Evolutionary conservation across 2,113 vertebrate genomes (phyloP).

Genomic region (Erpornis zantholeuca): DNA sequence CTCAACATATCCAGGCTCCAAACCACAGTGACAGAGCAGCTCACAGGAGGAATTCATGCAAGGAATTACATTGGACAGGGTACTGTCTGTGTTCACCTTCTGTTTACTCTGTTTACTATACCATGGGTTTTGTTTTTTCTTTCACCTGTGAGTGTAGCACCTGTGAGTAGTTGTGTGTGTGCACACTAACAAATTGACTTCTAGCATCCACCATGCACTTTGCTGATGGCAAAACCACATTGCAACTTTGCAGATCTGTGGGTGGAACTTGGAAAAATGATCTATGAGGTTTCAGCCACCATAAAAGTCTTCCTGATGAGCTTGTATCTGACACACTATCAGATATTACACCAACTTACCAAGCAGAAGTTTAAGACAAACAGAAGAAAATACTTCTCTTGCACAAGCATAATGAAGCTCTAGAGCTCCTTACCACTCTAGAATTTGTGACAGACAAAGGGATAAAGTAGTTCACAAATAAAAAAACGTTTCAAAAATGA

Average conservation of each 20-base stretch:
- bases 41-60: neutral
- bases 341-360: neutral
- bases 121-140: neutral
- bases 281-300: neutral
- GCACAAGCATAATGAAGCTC: neutral
- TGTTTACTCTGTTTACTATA: neutral
- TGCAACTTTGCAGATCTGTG: neutral
- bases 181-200: neutral
- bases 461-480: neutral
- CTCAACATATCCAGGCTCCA: neutral
- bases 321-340: neutral
- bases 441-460: neutral
- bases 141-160: neutral
- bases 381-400: neutral
- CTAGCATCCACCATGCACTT: neutral
- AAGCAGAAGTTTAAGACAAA: neutral
- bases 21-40: neutral
- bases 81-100: neutral
- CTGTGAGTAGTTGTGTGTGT: fast-evolving
- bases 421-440: neutral
- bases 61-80: neutral
- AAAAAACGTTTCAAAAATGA: neutral
- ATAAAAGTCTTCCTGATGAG: neutral
- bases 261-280: neutral
- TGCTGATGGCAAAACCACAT: neutral